Evolutionary conservation across 1,140 invertebrate species (phyloP).

Genomic region (Cataglyphis hispanica): DNA sequence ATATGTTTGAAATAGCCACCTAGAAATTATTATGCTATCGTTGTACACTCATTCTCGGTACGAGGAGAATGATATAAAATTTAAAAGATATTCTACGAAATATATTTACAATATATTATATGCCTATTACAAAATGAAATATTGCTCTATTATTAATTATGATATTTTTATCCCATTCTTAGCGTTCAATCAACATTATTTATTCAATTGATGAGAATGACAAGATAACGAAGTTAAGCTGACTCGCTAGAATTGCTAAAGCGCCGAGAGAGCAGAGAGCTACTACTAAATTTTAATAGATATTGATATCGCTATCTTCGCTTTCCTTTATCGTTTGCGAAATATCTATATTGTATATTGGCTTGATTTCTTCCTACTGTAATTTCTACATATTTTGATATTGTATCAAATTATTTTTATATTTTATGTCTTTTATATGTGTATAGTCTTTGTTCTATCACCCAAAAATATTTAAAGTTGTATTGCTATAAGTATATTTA

Average conservation of each 20-base stretch:
- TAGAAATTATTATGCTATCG: conserved; percentile 59
- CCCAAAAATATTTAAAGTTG: conserved; percentile 5
- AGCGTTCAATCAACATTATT: neutral
- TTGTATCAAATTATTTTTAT: conserved; percentile 3
- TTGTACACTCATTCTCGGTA: conserved; percentile 38
- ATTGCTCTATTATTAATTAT: conserved; percentile 35
- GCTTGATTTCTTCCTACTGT: neutral
- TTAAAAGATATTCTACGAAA: conserved; percentile 33
- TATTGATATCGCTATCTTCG: neutral
- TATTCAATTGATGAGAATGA: neutral
- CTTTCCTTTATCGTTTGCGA: neutral
- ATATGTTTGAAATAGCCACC: conserved; percentile 53
- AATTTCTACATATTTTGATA: neutral
- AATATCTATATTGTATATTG: neutral
- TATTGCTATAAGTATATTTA: conserved; percentile 47
- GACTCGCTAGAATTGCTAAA: too few relatives aligned
- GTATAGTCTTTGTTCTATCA: neutral
- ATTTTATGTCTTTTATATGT: neutral
- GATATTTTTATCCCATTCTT: neutral
- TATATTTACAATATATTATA: conserved; percentile 29
- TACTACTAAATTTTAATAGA: conserved; percentile 4
- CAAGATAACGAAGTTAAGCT: too few relatives aligned
- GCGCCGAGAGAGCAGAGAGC: neutral
- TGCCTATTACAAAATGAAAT: conserved; percentile 33
- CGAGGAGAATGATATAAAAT: conserved; percentile 38